Evolutionary conservation across 2,888 invertebrate species (phyloP), one percentile per base, ranked within the genome.

Genomic region (Thera obeliscata): DNA sequence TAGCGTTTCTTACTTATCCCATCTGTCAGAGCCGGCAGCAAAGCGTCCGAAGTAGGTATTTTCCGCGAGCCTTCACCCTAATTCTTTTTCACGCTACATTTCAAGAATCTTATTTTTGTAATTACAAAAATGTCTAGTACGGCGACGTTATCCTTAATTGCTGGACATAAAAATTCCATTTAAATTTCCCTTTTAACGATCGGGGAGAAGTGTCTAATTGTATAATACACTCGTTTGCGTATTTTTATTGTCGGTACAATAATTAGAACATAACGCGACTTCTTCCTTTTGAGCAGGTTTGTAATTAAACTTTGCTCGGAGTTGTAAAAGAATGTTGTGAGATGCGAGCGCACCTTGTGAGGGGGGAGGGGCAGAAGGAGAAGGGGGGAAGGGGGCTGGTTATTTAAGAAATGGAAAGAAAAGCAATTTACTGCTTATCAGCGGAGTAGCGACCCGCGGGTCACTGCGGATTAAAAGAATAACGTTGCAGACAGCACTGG

Each of bases 81-180:
- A 93, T 93, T 91, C 92, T 92, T 93, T 91, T 91, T 93, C 91
- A 93, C 93, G 93, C 91, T 93, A 93, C 93, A 93, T 93, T 93
- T 93, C 92, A 90, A 89, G 91, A 93, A 92, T 92, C 93, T 91
- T 93, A 93, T 93, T 93, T 93, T 93, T 91, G 93, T 93, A 93
- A 93, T 93, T 93, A 93, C 93, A 93, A 93, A 93, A 93, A 93
- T 92, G 93, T 93, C 93, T 91, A 91, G 90, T 90, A 90, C 91
- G 88, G 86, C 91, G 88, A 91, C 93, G 90, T 93, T 93, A 92
- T 93, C 93, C 93, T 93, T 93, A 93, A 93, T 93, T 93, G 92
- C 91, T 91, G 91, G 89, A 93, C 93, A 93, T 94, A 94, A 94
- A 94, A 94, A 94, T 94, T 94, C 94, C 94, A 94, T 94, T 94